Evolutionary conservation across 2,113 vertebrate species (phyloP).

Genomic region (Cnemophilus loriae): DNA sequence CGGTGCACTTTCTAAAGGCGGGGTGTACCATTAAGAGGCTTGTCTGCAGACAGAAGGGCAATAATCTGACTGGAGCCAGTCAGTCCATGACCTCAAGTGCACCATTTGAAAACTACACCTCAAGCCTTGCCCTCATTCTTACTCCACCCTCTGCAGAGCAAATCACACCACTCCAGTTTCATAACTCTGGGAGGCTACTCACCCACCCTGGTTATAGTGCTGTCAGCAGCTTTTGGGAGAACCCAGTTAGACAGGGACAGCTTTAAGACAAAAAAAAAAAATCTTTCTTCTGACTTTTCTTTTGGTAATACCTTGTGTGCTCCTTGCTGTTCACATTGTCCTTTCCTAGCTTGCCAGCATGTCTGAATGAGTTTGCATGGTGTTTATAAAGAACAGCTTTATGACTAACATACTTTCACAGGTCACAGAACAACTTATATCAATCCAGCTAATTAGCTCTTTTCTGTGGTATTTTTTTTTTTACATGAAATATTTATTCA

Average conservation of each 20-base stretch:
- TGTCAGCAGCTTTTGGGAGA: background rate
- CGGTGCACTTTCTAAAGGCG: background rate
- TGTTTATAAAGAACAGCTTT: slow-evolving; percentile 17
- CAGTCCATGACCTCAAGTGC: slow-evolving; percentile 54
- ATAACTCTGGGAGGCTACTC: background rate
- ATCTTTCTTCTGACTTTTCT: background rate
- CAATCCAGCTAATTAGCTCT: slow-evolving; percentile 26
- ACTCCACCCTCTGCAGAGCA: slow-evolving; percentile 54
- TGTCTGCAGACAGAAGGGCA: slow-evolving; percentile 50
- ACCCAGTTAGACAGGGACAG: background rate
- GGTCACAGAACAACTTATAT: slow-evolving; percentile 27
- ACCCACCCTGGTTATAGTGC: background rate
- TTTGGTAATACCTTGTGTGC: background rate
- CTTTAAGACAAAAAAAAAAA: background rate
- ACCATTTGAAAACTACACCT: slow-evolving; percentile 56
- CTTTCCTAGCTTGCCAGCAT: background rate
- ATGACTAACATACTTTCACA: background rate
- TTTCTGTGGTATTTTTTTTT: background rate
- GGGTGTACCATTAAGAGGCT: slow-evolving; percentile 26
- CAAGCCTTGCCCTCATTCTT: slow-evolving; percentile 43
- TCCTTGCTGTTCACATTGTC: background rate
- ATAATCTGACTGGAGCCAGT: slow-evolving; percentile 63
- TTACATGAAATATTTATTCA: background rate
- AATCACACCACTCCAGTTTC: slow-evolving; percentile 26
- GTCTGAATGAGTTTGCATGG: background rate